Evolutionary conservation across 2,797 vertebrate genomes (phyloP).

Genomic region (Fringilla coelebs): DNA sequence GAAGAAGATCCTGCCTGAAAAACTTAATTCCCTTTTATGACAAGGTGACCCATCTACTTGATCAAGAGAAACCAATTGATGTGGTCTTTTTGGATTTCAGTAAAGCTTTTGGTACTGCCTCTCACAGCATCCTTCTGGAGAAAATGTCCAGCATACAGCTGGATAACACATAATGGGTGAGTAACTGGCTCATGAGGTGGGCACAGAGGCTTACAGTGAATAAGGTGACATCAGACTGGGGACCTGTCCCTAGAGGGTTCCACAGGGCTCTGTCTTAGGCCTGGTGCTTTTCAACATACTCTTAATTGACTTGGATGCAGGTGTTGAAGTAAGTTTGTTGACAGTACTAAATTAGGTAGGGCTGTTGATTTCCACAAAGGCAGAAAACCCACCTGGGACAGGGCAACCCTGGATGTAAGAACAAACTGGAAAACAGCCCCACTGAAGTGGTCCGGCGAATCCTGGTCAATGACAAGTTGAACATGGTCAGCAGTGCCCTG

Average conservation of each 20-base stretch:
- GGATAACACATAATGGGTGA: background rate
- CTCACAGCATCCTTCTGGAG: background rate
- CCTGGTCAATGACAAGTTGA: fast-evolving
- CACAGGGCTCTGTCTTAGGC: background rate
- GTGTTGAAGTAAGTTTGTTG: background rate
- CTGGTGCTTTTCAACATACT: background rate
- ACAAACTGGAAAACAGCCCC: background rate
- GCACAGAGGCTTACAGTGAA: background rate
- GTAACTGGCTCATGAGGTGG: background rate
- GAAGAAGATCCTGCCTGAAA: background rate
- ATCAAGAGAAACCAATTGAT: background rate
- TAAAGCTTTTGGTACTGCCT: background rate
- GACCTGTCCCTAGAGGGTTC: background rate
- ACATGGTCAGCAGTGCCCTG: background rate
- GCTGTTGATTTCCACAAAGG: background rate
- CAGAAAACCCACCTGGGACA: background rate
- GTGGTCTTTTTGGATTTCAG: background rate
- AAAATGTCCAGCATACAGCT: background rate
- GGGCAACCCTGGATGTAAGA: background rate
- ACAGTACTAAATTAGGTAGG: background rate
- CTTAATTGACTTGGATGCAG: background rate
- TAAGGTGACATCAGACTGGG: background rate
- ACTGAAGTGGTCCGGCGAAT: background rate
- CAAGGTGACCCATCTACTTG: background rate
- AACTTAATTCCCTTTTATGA: background rate